Evolutionary conservation across 1,140 invertebrate species (phyloP), one percentile per base, ranked within the genome.

Genomic region (Dendrolimus kikuchii): DNA sequence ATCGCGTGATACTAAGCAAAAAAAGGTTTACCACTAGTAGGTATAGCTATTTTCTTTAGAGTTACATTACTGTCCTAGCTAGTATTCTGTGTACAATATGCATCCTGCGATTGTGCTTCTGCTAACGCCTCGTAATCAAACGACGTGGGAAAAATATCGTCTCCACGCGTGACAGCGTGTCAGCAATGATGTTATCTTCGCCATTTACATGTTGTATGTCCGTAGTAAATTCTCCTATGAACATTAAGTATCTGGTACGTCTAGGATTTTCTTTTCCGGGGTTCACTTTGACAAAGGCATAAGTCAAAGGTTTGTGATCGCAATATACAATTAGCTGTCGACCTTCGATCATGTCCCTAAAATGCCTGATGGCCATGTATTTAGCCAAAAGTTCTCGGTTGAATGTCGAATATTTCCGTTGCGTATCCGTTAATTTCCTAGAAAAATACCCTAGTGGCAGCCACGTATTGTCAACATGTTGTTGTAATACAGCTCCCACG

Each of bases 221-320:
- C 7, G 45, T 47, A 8, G 38, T 41, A 48, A 46, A 54, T 38
- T 54, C 40, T 40, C 52, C 48, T 5, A 54, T 54, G 38, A 40
- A 54, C 4, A n/a, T 37, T n/a, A 47, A n/a, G n/a, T 54, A 45
- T 6, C 52, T 38, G 2, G 10, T 37, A 5, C 52, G 38, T n/a
- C 45, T n/a, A 6, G 52, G 40, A 23, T 39, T 41, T n/a, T 54
- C 52, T n/a, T 48, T 54, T 10, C 41, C 40, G n/a, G 5, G 23
- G 5, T 36, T 5, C 4, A 7, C 6, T 40, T 54, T 54, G 36
- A 38, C 23, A 48, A 54, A 48, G 1, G 52, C 39, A 8, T 36
- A 48, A 36, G 45, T 47, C n/a, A 54, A 38, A 4, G 52, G 46
- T 37, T 54, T 54, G 38, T 54, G 52, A 41, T 54, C 52, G 5